These are phyloP conservation scores for Crotalus tigris DNA, from an alignment of 2,113 vertebrate species.

Conservation along the genomic window DNA sequence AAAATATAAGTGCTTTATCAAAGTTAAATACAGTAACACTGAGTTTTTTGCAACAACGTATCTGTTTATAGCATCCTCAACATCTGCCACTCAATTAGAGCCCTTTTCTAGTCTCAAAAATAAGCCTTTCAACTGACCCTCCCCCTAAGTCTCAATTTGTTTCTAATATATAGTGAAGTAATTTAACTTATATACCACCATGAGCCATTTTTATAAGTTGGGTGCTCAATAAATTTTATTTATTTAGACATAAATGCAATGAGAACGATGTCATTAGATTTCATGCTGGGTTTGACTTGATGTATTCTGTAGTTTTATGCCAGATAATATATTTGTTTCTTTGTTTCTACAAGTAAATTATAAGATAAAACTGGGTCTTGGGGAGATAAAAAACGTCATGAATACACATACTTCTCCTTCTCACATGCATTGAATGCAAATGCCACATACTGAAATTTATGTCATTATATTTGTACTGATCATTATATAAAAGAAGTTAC, in stretches of 20 bases:
- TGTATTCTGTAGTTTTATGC: too few relatives aligned
- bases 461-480: neutral
- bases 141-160: too few relatives aligned
- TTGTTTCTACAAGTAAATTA: neutral
- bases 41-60: neutral
- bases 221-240: too few relatives aligned
- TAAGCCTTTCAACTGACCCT: too few relatives aligned
- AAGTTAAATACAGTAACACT: neutral
- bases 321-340: neutral
- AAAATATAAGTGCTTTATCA: neutral
- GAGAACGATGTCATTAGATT: too few relatives aligned
- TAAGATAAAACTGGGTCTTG: neutral
- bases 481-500: neutral
- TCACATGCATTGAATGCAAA: neutral
- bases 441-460: neutral
- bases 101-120: too few relatives aligned
- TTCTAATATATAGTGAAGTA: too few relatives aligned
- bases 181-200: too few relatives aligned
- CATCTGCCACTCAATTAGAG: neutral
- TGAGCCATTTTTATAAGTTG: too few relatives aligned
- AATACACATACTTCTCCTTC: neutral
- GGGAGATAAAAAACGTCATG: neutral
- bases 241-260: too few relatives aligned
- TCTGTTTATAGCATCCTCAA: neutral
- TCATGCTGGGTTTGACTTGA: too few relatives aligned